Base-by-base conservation (phyloP, 2,888 invertebrate genomes). In the Hirtodrosophila trivittata region DNA sequence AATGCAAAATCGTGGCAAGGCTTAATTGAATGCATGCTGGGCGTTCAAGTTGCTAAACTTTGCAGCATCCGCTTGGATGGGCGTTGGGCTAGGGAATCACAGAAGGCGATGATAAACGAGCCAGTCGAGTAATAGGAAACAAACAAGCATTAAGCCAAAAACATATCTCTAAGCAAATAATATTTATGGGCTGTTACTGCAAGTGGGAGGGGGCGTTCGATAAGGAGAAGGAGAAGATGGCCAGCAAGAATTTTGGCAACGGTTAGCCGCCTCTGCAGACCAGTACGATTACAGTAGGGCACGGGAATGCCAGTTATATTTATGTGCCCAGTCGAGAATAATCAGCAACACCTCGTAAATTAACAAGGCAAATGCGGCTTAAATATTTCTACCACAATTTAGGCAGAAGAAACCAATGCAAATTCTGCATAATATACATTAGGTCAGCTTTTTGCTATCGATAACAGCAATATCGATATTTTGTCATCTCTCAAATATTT, bases 321-420 rank as follows among this genome's bases (percentile, higher is more conserved):
- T 82, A 85, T 80, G 71, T 70, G 65, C 68, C 49, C 65, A 62
- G 55, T 47, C 56, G 49, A 69, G 55, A 43, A 81, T 86, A 84
- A 84, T 86, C 84, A 78, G 65, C 77, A 81, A 71, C 83, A 84
- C 83, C 82, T 86, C 75, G 71, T 84, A 86, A 84, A 84, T 86
- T 71, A 69, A 42, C 47, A 10, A 45, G 28, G 9, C 35, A 21
- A 41, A 14, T 38, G 50, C 18, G 28, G 25, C 45, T 14, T 46
- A 42, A 42, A 32, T 52, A 45, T 46, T 46, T 52, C 46, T 35
- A 41, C 14, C 32, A 14, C 13, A 18, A 28, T 30, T 26, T 30
- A 41, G 21, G 41, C 21, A 21, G 9, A 21, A 13, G 41, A 12
- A 12, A 6, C n/a, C 10, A 35, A 30, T 32, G n/a, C 26, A 25